Percentiles rank a stretch among this genome's conserved stretches.
Conservation (phyloP, 23 tunicate species). For the Halocynthia aurantium region DNA sequence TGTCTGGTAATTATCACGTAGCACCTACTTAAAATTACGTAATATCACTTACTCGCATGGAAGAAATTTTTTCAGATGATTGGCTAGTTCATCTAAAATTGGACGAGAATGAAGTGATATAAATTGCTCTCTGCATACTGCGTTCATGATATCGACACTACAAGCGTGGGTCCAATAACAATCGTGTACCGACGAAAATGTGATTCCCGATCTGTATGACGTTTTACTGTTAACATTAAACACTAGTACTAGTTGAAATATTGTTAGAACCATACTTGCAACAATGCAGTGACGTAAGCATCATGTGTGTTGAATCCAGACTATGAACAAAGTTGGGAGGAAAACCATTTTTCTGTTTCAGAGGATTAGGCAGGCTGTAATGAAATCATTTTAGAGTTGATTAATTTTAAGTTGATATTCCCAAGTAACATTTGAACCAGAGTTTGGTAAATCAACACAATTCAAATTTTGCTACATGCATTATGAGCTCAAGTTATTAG, state of each 20-base stretch:
- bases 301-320: conserved; percentile 90
- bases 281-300: conserved; percentile 70
- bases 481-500: neutral
- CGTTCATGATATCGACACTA: conserved; percentile 65
- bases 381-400: neutral
- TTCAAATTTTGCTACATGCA: neutral
- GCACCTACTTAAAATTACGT: neutral
- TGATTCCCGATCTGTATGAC: conserved; percentile 40
- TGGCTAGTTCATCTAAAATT: conserved; percentile 56
- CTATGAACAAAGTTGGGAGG: conserved; percentile 99
- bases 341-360: conserved; percentile 78
- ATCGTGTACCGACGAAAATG: conserved; percentile 86
- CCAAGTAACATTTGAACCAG: neutral
- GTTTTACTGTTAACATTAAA: neutral
- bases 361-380: conserved; percentile 10
- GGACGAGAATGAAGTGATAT: conserved; percentile 66
- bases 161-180: conserved; percentile 98
- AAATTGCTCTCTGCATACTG: conserved; percentile 75
- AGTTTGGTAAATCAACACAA: too few relatives aligned
- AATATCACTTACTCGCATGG: conserved; percentile 12
- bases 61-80: conserved; percentile 37
- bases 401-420: neutral
- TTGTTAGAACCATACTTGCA: conserved; percentile 18
- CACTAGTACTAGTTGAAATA: neutral
- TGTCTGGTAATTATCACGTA: neutral